Evolutionary conservation across 2,888 invertebrate genomes (phyloP).

Genomic region (Norana najaformis): DNA sequence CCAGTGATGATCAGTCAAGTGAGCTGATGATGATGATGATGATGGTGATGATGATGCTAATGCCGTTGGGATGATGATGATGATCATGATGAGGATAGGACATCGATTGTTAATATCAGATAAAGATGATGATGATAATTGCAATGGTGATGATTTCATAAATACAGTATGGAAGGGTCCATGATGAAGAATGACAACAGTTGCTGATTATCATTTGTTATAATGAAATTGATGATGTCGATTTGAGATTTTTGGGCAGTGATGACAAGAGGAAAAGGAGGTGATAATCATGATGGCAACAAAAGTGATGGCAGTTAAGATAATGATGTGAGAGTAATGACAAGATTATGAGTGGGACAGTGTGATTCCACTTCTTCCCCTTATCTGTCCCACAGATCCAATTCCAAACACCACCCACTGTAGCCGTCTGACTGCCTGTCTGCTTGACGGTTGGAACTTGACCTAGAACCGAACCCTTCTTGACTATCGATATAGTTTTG

Average conservation of each 20-base stretch:
- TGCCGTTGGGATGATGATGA: background rate
- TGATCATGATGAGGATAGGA: background rate
- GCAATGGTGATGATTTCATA: background rate
- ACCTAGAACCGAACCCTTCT: too few species aligned
- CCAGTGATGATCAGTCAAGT: slow-evolving; percentile 94
- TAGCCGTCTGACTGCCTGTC: too few species aligned
- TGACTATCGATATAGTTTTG: too few species aligned
- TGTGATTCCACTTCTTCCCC: too few species aligned
- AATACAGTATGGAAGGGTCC: background rate
- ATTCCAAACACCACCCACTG: too few species aligned
- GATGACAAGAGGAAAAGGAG: background rate
- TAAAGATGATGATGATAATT: background rate
- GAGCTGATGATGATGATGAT: slow-evolving; percentile 42
- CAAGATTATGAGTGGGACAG: background rate
- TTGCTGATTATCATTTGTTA: too few species aligned
- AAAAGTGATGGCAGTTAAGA: too few species aligned
- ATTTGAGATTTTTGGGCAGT: background rate
- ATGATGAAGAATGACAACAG: background rate
- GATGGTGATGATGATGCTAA: too few species aligned
- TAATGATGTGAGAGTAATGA: background rate
- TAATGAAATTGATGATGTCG: background rate
- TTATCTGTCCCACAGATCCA: too few species aligned
- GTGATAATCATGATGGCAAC: background rate
- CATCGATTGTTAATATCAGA: background rate
- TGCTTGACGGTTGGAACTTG: too few species aligned